Evolutionary conservation across 2,888 invertebrate species (phyloP).

Genomic region (Drosophila koepferae): DNA sequence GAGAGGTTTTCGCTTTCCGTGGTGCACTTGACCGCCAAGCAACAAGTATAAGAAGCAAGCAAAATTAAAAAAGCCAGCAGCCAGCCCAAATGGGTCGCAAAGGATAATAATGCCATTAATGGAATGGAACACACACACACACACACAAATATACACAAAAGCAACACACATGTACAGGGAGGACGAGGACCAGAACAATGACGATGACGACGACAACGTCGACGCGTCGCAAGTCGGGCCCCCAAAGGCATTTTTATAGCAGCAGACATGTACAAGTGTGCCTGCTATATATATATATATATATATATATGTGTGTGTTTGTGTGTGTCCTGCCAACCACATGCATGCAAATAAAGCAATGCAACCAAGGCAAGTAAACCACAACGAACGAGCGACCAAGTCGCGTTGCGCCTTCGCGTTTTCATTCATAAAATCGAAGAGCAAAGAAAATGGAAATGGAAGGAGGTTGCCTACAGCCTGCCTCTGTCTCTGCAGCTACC

Average conservation of each 20-base stretch:
- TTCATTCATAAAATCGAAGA: conserved; percentile 81
- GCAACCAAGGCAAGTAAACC: conserved; percentile 58
- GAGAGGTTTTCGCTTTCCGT: conserved; percentile 62
- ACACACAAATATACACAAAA: conserved; percentile 8
- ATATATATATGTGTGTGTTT: conserved; percentile 8
- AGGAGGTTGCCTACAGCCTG: conserved; percentile 48
- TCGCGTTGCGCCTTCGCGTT: conserved; percentile 73
- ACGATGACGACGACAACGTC: conserved; percentile 22
- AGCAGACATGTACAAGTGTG: conserved; percentile 46
- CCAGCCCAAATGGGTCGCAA: conserved; percentile 46
- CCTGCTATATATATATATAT: conserved; percentile 17
- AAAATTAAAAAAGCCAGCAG: conserved; percentile 57
- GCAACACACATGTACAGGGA: conserved; percentile 28
- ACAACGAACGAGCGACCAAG: conserved; percentile 59
- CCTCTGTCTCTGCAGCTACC: not conserved
- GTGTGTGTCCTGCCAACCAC: conserved; percentile 34
- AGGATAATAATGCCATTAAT: conserved; percentile 76
- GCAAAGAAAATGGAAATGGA: conserved; percentile 73
- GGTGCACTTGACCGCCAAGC: conserved; percentile 71
- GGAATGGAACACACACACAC: conserved; percentile 32
- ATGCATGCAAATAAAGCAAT: conserved; percentile 71
- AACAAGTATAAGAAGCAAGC: conserved; percentile 64
- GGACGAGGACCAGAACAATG: conserved; percentile 39
- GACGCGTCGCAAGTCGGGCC: conserved; percentile 56
- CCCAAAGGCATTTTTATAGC: conserved; percentile 73